Evolutionary conservation across 1,140 invertebrate genomes (phyloP).

Genomic region (Gryllus bimaculatus): DNA sequence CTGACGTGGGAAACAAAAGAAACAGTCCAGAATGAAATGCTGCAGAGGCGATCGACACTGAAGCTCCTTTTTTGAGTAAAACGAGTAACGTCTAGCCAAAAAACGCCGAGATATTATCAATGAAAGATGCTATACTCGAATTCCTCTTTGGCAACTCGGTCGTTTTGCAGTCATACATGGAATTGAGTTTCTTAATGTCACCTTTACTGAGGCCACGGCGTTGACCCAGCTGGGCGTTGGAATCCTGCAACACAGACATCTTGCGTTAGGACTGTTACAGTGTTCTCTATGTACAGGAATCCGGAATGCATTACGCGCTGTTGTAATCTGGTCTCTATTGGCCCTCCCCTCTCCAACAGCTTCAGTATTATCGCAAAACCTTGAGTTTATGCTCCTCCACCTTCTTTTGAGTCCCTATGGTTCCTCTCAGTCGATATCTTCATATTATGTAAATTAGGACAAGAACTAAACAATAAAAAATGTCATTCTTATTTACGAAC

Average conservation of each 20-base stretch:
- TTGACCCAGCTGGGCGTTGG: constrained; percentile 6
- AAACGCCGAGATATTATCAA: not conserved
- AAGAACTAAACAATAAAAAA: no score
- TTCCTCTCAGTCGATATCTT: no score
- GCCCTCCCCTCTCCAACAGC: not conserved
- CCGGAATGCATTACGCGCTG: not conserved
- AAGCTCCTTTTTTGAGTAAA: no score
- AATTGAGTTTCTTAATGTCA: constrained; percentile 10
- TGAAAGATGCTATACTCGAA: not conserved
- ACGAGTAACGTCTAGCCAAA: not conserved
- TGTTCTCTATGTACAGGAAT: not conserved
- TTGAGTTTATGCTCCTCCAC: not conserved
- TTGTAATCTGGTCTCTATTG: not conserved
- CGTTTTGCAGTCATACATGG: constrained; percentile 11
- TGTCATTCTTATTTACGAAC: no score
- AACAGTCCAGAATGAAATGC: no score
- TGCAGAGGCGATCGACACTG: no score
- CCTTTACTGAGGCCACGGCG: constrained; percentile 12
- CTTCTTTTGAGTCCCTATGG: no score
- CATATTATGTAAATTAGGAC: no score
- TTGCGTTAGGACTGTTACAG: not conserved
- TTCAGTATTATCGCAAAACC: not conserved
- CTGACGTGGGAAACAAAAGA: no score
- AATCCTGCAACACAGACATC: not conserved
- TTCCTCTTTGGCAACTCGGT: not conserved